Evolutionary conservation across 2,888 invertebrate genomes (phyloP).

Genomic region (Emmelina monodactyla): DNA sequence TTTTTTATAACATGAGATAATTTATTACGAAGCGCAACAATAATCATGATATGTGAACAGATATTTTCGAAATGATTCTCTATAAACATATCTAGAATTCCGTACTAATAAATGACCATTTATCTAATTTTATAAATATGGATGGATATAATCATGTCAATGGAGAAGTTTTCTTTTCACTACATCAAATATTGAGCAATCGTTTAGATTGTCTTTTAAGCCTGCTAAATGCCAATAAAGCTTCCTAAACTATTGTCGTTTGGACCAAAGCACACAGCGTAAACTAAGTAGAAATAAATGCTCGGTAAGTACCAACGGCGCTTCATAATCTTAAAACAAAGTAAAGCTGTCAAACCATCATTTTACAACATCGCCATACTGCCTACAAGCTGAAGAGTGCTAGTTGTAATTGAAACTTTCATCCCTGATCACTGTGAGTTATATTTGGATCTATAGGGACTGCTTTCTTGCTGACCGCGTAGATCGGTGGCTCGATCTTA

Average conservation of each 20-base stretch:
- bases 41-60: slow-evolving; percentile 55
- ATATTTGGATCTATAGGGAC: slow-evolving; percentile 38
- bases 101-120: slow-evolving; percentile 9
- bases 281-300: slow-evolving; percentile 26
- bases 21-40: slow-evolving; percentile 43
- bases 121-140: slow-evolving; percentile 14
- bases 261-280: slow-evolving; percentile 21
- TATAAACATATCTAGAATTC: slow-evolving; percentile 9
- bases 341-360: slow-evolving; percentile 31
- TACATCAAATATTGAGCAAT: slow-evolving; percentile 9
- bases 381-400: slow-evolving; percentile 37
- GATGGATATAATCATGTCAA: slow-evolving; percentile 22
- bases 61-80: slow-evolving; percentile 22
- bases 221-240: slow-evolving; percentile 14
- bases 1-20: neutral
- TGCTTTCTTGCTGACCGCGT: slow-evolving; percentile 54
- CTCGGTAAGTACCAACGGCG: slow-evolving; percentile 24
- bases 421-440: slow-evolving; percentile 40
- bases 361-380: neutral
- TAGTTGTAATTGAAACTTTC: slow-evolving; percentile 19
- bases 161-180: slow-evolving; percentile 18
- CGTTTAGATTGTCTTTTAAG: slow-evolving; percentile 35
- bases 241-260: too few relatives aligned
- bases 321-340: slow-evolving; percentile 11
- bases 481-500: slow-evolving; percentile 48